Percentiles rank a stretch among this genome's conserved stretches.
phyloP scores from a whole-genome alignment of 1,140 invertebrate genomes.

The Dufourea novaeangliae region DNA sequence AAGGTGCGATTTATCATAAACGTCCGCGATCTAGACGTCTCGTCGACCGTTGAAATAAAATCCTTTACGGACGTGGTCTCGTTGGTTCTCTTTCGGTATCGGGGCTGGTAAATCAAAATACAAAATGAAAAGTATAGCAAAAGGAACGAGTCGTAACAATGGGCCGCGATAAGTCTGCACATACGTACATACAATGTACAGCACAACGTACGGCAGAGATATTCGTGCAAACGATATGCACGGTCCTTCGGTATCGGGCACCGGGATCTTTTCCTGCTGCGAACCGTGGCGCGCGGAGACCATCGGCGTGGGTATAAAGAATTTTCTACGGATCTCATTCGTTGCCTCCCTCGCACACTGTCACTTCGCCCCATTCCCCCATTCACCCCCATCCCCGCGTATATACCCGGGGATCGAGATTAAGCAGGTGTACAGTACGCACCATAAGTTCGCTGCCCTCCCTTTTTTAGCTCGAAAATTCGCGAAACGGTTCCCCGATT shows the following conservation, averaged over 20 bases:
- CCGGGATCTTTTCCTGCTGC: slow-evolving; percentile 56
- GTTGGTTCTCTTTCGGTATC: background rate
- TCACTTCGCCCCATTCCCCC: slow-evolving; percentile 47
- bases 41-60: background rate
- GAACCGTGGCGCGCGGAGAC: slow-evolving; percentile 31
- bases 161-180: slow-evolving; percentile 26
- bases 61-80: too few species aligned
- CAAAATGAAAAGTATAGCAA: slow-evolving; percentile 20
- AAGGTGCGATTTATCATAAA: too few species aligned
- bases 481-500: background rate
- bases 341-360: slow-evolving; percentile 49
- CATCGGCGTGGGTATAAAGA: slow-evolving; percentile 70
- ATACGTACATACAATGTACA: slow-evolving; percentile 32
- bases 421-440: slow-evolving; percentile 43
- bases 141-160: slow-evolving; percentile 40
- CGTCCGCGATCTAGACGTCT: too few species aligned
- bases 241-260: slow-evolving; percentile 48
- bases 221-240: slow-evolving; percentile 61
- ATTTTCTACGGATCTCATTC: slow-evolving; percentile 67
- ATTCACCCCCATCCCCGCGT: too few species aligned
- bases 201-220: slow-evolving; percentile 19
- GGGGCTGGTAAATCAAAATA: slow-evolving; percentile 6
- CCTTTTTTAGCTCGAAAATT: background rate
- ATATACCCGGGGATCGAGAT: slow-evolving; percentile 29
- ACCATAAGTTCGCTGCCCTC: slow-evolving; percentile 32